These are phyloP conservation scores for Agrochola lota DNA, from an alignment of 2,888 invertebrate species.

Conservation along the genomic window DNA sequence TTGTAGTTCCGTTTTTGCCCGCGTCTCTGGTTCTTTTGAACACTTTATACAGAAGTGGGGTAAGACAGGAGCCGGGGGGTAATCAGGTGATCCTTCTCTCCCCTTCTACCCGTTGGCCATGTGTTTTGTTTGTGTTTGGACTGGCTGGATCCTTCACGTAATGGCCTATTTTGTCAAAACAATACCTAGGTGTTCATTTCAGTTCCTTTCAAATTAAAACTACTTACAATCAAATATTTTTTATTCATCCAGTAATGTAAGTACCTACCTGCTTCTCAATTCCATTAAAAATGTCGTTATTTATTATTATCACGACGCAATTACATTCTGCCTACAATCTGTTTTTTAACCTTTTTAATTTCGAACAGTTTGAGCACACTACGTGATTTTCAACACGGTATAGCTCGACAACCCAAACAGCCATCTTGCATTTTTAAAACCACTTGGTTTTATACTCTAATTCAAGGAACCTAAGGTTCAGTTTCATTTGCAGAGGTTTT, in stretches of 20 bases:
- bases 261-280: background rate
- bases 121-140: slow-evolving; percentile 30
- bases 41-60: background rate
- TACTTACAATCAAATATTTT: background rate
- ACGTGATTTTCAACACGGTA: slow-evolving; percentile 72
- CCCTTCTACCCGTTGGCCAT: slow-evolving; percentile 9
- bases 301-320: slow-evolving; percentile 21
- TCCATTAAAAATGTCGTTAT: background rate
- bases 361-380: slow-evolving; percentile 29
- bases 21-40: background rate
- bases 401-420: slow-evolving; percentile 38
- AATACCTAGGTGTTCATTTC: background rate
- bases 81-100: slow-evolving; percentile 21
- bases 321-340: slow-evolving; percentile 26
- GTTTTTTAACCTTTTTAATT: slow-evolving; percentile 59
- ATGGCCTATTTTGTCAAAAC: background rate
- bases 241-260: background rate
- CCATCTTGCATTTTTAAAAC: slow-evolving; percentile 32
- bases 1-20: slow-evolving; percentile 19
- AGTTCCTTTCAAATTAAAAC: background rate
- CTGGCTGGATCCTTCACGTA: background rate
- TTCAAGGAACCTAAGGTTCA: accelerated
- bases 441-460: slow-evolving; percentile 29
- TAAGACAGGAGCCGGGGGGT: background rate
- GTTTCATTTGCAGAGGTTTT: slow-evolving; percentile 29